Base-by-base conservation (phyloP, 2,888 invertebrate genomes). In the Andrena fulva region DNA sequence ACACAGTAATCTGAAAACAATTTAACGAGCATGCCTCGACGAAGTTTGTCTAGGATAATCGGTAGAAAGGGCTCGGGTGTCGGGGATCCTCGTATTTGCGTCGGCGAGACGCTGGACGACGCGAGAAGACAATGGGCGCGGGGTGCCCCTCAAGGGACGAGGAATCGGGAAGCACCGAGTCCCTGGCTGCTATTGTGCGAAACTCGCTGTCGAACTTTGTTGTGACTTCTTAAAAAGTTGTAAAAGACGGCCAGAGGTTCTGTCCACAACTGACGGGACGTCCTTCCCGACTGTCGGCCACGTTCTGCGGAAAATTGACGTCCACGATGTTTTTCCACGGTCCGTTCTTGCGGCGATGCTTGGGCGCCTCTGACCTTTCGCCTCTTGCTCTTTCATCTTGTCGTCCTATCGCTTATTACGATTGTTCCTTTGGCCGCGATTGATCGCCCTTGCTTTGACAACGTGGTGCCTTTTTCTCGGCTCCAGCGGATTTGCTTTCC, bases 161-260 rank as follows among this genome's bases (percentile, higher is more conserved):
- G 74, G 77, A 79, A 87, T 73, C 71, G 69, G 80, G 77, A 79
- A 84, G 82, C 80, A 82, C 86, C 78, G 56, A 84, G 76, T 85
- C 85, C 89, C 89, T 84, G 89, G 87, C 85, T 86, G 87, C 90
- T 89, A 92, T 92, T 93, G 92, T 91, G 88, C 87, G 88, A 89
- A 90, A 88, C 89, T 91, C 89, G 82, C 87, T 87, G 85, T 89
- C 87, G 87, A 90, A 91, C 90, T 93, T 92, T 91, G 89, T 89
- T 88, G 89, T 87, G 90, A 90, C 91, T 92, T 91, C 89, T 90
- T 88, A 90, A 89, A 91, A 91, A 92, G 90, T 90, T 87, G 87
- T 90, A 90, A 92, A 91, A 90, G 88, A 87, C 87, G 85, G 84
- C 73, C 77, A 85, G 82, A 84, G 88, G 82, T 85, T 84, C 80